Conservation (phyloP, 2,797 vertebrate genomes). For the Pelochelys cantorii region DNA sequence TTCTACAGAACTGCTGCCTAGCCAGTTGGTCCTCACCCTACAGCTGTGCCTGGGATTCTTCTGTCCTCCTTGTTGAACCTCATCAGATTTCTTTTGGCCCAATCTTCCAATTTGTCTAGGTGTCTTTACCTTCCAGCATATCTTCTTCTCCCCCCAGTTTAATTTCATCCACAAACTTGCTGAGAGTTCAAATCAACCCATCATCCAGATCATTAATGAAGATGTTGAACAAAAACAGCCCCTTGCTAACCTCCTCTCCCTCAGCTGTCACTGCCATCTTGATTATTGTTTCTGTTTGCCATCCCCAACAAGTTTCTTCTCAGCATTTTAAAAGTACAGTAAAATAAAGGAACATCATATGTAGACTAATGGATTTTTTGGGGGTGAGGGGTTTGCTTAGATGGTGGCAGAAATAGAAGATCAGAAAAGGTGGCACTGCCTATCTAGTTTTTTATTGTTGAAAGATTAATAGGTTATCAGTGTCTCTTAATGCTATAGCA, state of each 20-base stretch:
- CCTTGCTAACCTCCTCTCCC: not conserved
- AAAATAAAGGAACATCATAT: conserved; percentile 23
- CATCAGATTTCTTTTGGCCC: no score
- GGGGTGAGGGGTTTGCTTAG: conserved; percentile 18
- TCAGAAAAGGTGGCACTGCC: conserved; percentile 24
- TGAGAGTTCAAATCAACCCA: no score
- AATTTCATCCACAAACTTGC: no score
- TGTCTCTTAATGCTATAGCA: conserved; percentile 35
- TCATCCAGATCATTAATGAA: no score
- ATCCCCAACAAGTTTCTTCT: not conserved
- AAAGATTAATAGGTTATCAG: conserved; percentile 65
- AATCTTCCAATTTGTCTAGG: no score
- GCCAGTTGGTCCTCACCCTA: no score
- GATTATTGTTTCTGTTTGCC: conserved; percentile 18
- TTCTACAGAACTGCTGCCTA: no score
- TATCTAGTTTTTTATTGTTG: conserved; percentile 52
- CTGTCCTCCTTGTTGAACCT: no score
- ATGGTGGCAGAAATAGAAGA: conserved; percentile 48
- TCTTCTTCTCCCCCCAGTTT: no score
- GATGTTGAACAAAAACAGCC: no score
- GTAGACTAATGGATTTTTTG: not conserved
- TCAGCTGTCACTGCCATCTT: not conserved
- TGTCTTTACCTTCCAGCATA: no score
- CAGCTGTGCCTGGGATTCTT: no score
- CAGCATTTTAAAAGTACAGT: conserved; percentile 55